phyloP scores from a whole-genome alignment of 2,797 vertebrate genomes.

The Cyclura pinguis region DNA sequence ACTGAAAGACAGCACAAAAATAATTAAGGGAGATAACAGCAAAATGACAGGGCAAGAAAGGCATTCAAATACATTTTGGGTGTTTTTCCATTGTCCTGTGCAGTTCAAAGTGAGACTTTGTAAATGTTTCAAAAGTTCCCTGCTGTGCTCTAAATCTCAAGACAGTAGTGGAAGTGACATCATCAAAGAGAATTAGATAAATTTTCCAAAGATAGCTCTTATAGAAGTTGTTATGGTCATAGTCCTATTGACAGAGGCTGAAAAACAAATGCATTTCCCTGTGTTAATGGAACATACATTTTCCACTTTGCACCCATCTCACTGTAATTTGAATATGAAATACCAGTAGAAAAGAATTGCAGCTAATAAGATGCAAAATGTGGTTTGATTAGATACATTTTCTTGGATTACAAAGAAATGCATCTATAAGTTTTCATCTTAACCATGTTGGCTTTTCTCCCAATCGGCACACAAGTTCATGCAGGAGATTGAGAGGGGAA shows the following conservation, averaged over 20 bases:
- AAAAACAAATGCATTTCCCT: neutral
- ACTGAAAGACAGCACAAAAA: neutral
- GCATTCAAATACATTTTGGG: neutral
- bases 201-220: neutral
- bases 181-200: neutral
- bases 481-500: neutral
- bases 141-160: neutral
- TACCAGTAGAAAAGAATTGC: neutral
- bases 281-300: neutral
- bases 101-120: neutral
- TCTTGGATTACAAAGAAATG: neutral
- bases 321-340: neutral
- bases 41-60: neutral
- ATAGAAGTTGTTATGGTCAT: neutral
- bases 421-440: neutral
- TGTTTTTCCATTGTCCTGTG: neutral
- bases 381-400: neutral
- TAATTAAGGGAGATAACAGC: neutral
- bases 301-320: neutral
- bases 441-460: neutral
- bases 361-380: conserved; percentile 2
- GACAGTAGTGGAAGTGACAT: neutral
- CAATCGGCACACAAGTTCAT: conserved; percentile 5
- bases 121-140: neutral
- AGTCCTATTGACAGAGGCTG: neutral